A percentile compares a stretch with the other conserved stretches of the same genome.
phyloP scores from a whole-genome alignment of 2,113 vertebrate genomes.

The Heptranchias perlo region DNA sequence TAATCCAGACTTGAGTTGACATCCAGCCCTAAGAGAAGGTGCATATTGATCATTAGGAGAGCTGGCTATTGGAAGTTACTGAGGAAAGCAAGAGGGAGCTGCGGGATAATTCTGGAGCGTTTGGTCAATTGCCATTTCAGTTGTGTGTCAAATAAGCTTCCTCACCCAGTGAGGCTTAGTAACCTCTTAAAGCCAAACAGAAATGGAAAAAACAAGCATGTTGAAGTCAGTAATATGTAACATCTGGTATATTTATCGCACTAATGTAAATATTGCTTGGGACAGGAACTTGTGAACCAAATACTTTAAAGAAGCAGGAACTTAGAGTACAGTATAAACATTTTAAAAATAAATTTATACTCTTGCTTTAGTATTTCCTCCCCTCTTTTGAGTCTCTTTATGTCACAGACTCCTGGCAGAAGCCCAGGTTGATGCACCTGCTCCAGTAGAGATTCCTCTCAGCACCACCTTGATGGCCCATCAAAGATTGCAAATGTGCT shows the following conservation, averaged over 20 bases:
- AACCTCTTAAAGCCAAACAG: background rate
- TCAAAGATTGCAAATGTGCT: background rate
- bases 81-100: too few relatives aligned
- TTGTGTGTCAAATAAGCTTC: too few relatives aligned
- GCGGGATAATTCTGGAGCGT: too few relatives aligned
- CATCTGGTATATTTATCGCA: background rate
- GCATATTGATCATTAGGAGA: too few relatives aligned
- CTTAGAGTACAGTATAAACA: background rate
- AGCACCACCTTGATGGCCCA: background rate
- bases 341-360: background rate
- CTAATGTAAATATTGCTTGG: background rate
- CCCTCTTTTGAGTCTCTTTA: too few relatives aligned
- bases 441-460: background rate
- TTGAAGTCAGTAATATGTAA: background rate
- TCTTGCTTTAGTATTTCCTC: background rate
- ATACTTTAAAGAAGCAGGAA: background rate
- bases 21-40: too few relatives aligned
- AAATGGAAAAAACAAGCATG: background rate
- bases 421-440: background rate
- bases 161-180: background rate
- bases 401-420: background rate
- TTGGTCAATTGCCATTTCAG: too few relatives aligned
- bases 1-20: too few relatives aligned
- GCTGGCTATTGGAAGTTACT: too few relatives aligned
- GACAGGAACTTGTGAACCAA: background rate